Percentiles rank a stretch among this genome's conserved stretches.
Evolutionary conservation across 2,113 vertebrate genomes (phyloP).

Genomic region (Talpa occidentalis): DNA sequence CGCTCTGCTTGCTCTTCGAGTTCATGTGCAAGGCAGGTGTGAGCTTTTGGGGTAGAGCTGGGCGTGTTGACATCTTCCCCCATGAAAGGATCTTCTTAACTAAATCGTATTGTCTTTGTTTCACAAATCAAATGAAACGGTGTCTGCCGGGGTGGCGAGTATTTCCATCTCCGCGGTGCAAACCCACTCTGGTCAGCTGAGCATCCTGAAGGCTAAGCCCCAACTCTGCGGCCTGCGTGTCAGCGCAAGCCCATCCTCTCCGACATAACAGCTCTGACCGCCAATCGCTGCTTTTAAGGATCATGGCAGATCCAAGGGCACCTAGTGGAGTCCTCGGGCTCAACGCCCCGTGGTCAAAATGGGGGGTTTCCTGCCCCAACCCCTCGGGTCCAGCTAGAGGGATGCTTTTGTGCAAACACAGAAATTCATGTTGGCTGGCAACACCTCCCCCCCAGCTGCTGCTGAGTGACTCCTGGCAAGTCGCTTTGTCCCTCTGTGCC

Average conservation of each 20-base stretch:
- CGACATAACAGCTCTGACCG: background rate
- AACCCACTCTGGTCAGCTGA: background rate
- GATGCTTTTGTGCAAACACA: no score
- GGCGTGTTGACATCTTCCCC: background rate
- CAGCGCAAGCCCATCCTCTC: background rate
- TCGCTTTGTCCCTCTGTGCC: background rate
- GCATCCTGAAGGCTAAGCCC: background rate
- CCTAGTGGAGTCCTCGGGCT: rapidly evolving
- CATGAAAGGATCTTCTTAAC: background rate
- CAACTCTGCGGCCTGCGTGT: no score
- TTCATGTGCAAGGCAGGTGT: background rate
- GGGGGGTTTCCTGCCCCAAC: no score
- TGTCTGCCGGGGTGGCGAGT: background rate
- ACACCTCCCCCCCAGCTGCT: background rate
- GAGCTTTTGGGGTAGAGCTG: background rate
- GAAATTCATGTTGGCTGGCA: no score
- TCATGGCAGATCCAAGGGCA: background rate
- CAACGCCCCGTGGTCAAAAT: background rate
- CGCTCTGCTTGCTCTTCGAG: background rate
- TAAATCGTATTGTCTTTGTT: background rate
- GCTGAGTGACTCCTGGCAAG: background rate
- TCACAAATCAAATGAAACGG: background rate
- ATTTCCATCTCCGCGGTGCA: background rate
- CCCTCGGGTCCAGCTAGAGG: background rate
- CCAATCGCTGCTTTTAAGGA: no score